phyloP scores from a whole-genome alignment of 1,140 invertebrate species.

The Lordiphosa mommai region DNA sequence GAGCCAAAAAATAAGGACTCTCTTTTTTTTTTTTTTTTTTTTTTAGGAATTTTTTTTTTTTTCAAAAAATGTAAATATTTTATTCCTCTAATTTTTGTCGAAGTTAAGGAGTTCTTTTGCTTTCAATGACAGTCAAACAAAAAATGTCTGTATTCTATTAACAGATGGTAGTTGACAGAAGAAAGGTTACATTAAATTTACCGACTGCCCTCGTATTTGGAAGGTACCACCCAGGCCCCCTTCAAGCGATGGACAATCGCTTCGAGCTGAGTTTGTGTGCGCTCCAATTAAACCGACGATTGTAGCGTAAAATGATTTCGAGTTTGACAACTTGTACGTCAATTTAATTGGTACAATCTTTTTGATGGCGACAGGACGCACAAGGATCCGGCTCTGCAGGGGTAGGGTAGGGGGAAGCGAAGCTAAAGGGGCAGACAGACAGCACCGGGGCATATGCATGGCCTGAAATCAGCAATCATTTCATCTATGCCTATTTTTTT shows the following conservation, averaged over 20 bases:
- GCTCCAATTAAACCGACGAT: conserved; percentile 69
- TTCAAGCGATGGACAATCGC: conserved; percentile 8
- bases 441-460: conserved; percentile 15
- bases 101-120: too few species aligned
- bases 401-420: conserved; percentile 9
- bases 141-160: too few species aligned
- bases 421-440: conserved; percentile 13
- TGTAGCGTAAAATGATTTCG: conserved; percentile 64
- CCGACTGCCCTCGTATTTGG: background rate
- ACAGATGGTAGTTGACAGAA: too few species aligned
- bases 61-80: too few species aligned
- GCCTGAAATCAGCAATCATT: conserved; percentile 71
- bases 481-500: conserved; percentile 63
- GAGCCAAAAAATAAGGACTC: too few species aligned
- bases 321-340: conserved; percentile 69
- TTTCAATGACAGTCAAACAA: too few species aligned
- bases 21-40: too few species aligned
- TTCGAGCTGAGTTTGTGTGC: conserved; percentile 35
- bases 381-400: background rate
- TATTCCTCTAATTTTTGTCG: too few species aligned
- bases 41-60: too few species aligned
- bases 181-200: too few species aligned
- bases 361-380: conserved; percentile 34
- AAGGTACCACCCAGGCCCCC: background rate
- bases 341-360: conserved; percentile 66